Base-by-base conservation (phyloP, 2,113 vertebrate genomes). In the Bagarius yarrelli region DNA sequence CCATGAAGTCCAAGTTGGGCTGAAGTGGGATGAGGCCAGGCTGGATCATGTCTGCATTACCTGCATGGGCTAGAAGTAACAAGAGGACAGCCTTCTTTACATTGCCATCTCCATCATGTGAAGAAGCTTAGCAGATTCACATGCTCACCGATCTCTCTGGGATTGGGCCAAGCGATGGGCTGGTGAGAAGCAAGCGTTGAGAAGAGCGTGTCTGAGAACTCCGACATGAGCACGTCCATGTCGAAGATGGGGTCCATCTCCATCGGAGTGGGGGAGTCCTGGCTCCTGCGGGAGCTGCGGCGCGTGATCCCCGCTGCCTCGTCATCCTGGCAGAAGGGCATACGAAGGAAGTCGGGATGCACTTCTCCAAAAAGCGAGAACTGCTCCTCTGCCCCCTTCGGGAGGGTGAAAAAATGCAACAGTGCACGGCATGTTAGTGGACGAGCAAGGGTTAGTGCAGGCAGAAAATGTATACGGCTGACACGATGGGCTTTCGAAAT, bases 31-130 rank as follows among this genome's bases (percentile, higher is more conserved):
- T 97, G 81, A 99, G 95, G 57, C 96, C 96, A 0, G 98, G 98
- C 90, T 99, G 98, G 87, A 99, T 99, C 97, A 99, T 98, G 88
- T 99, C 98, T 76, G 98, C 98, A 34, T 99, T 99, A 56, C 95
- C 96, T 84, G 96, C 93, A 83, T 99, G 96, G 59, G 94, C 98
- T 99, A 89, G 56, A 85, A 67, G 50, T 14, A 79, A 47, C 2
- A 70, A 1, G 25, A 25, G 18, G 34, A 21, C 21, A 36, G 32
- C 66, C n/a, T 47, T 15, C 47, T 47, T 25, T 47, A 11, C n/a
- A 47, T 69, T 47, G 21, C 15, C 3, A 5, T 12, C 1, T 53
- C 16, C n/a, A 53, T 1, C 25, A 52, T 30, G 47, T 52, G 47
- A 47, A 71, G 69, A 30, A 52, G 44, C 44, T 27, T 0, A 19